Conservation (phyloP, 1,140 invertebrate genomes). For the Telenomus remus region DNA sequence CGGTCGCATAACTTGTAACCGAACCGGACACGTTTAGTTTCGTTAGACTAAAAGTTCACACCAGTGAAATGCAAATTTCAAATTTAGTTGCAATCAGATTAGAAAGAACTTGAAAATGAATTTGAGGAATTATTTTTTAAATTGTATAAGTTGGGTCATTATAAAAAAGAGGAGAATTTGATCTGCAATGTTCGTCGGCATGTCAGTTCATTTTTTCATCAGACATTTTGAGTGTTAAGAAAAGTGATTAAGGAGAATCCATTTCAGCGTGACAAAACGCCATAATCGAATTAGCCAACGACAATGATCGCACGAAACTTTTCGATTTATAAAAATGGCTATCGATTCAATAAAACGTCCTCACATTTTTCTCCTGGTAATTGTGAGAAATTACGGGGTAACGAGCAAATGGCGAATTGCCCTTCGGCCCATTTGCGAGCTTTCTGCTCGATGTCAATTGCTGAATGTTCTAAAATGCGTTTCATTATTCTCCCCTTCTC, state of each 20-base stretch:
- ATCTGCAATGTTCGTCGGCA: slow-evolving; percentile 7
- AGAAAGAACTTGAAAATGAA: no score
- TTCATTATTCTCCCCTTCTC: not conserved
- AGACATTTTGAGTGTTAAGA: no score
- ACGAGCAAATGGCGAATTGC: slow-evolving; percentile 42
- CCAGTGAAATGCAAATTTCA: no score
- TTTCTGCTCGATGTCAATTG: slow-evolving; percentile 31
- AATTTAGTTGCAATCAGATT: no score
- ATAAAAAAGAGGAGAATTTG: not conserved
- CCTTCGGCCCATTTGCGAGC: slow-evolving; percentile 38
- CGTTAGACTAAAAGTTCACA: no score
- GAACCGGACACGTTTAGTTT: no score
- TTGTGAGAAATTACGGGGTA: slow-evolving; percentile 45
- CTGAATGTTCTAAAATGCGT: slow-evolving; percentile 5
- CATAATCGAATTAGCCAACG: slow-evolving; percentile 45
- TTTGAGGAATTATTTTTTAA: no score
- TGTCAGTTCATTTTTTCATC: not conserved
- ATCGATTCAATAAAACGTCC: slow-evolving; percentile 40
- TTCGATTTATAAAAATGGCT: slow-evolving; percentile 46
- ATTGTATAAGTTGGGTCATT: no score
- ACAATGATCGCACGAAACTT: slow-evolving; percentile 15
- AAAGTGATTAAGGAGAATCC: slow-evolving; percentile 17
- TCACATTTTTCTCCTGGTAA: slow-evolving; percentile 47
- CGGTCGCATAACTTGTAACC: no score
- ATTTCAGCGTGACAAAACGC: slow-evolving; percentile 20